phyloP scores from a whole-genome alignment of 1,140 invertebrate species.

The Cydia strobilella region DNA sequence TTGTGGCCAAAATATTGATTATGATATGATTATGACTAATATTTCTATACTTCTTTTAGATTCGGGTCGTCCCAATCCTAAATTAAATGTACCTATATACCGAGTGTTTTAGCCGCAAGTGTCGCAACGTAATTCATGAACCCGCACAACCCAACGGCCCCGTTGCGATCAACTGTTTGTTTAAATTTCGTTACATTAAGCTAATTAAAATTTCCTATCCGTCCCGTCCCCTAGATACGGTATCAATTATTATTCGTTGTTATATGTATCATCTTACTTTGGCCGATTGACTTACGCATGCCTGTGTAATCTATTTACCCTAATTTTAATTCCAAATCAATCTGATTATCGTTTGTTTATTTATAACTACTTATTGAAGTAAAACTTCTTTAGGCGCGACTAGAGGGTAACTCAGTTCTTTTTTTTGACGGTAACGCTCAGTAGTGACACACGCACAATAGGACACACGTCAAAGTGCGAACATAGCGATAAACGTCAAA shows the following conservation, averaged over 20 bases:
- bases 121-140: not conserved
- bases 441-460: too few species aligned
- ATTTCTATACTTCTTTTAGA: too few species aligned
- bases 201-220: conserved; percentile 18
- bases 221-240: not conserved
- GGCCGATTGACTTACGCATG: not conserved
- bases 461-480: too few species aligned
- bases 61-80: too few species aligned
- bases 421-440: too few species aligned
- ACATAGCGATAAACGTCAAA: too few species aligned
- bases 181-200: conserved; percentile 17
- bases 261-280: not conserved
- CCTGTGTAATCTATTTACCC: not conserved
- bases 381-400: too few species aligned
- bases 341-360: not conserved
- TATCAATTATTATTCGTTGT: not conserved
- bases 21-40: too few species aligned
- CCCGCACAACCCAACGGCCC: not conserved
- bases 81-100: not conserved
- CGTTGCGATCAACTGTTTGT: not conserved
- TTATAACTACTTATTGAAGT: too few species aligned
- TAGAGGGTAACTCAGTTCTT: too few species aligned
- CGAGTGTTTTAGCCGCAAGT: not conserved
- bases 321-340: not conserved
- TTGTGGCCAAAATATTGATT: too few species aligned